These are phyloP conservation scores for Bugulina stolonifera DNA, from an alignment of 2,888 invertebrate genomes.

Conservation along the genomic window DNA sequence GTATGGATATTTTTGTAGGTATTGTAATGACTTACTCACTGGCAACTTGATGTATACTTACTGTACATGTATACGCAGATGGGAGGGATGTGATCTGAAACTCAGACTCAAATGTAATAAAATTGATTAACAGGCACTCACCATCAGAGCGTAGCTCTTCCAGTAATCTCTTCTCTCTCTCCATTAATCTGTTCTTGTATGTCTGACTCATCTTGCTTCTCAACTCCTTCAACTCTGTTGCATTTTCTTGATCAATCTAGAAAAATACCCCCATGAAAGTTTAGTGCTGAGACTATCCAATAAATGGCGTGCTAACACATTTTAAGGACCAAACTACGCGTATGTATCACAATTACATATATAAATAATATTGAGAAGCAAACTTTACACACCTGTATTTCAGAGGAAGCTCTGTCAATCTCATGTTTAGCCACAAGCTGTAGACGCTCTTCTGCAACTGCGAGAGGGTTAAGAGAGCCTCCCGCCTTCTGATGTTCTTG, in stretches of 20 bases:
- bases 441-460: not conserved
- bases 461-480: not conserved
- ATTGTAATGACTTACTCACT: too few relatives aligned
- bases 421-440: conserved; percentile 15
- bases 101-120: too few relatives aligned
- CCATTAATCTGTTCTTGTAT: conserved; percentile 34
- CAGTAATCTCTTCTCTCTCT: conserved; percentile 31
- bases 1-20: too few relatives aligned
- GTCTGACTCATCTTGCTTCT: conserved; percentile 34
- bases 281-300: too few relatives aligned
- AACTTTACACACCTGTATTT: conserved; percentile 34
- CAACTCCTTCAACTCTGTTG: conserved; percentile 36
- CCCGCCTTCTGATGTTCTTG: conserved; percentile 22
- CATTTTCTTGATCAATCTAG: conserved; percentile 41
- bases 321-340: too few relatives aligned
- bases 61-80: too few relatives aligned
- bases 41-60: too few relatives aligned
- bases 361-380: too few relatives aligned
- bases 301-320: too few relatives aligned
- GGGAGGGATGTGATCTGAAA: too few relatives aligned
- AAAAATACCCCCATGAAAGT: too few relatives aligned
- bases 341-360: too few relatives aligned
- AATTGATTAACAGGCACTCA: conserved; percentile 31
- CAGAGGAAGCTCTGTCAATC: not conserved
- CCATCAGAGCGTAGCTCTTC: conserved; percentile 34